These are phyloP conservation scores for Scomber japonicus DNA, from an alignment of 2,113 vertebrate species.

Conservation along the genomic window DNA sequence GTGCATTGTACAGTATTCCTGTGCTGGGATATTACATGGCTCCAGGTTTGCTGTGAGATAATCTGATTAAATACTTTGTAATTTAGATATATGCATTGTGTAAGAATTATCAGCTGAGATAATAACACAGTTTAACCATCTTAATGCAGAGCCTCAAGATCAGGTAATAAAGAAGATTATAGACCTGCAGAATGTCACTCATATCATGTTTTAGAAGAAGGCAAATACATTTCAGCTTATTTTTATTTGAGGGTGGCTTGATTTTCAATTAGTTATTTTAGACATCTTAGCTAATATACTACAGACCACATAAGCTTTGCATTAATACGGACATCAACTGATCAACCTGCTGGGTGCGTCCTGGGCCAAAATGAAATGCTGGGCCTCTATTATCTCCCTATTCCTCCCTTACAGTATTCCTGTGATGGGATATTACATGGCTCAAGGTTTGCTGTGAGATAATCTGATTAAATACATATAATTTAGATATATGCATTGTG, in stretches of 20 bases:
- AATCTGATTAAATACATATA: not conserved
- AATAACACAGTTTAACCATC: too few species aligned
- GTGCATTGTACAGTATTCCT: not conserved
- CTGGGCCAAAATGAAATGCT: slow-evolving; percentile 1
- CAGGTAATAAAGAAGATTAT: too few species aligned
- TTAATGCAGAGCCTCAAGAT: not conserved
- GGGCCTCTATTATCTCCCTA: slow-evolving; percentile 4
- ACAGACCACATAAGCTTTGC: slow-evolving; percentile 13
- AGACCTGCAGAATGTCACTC: too few species aligned
- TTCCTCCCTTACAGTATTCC: not conserved
- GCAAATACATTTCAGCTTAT: too few species aligned
- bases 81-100: not conserved
- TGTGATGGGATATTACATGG: not conserved
- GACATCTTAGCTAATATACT: slow-evolving; percentile 38
- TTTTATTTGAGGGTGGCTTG: too few species aligned
- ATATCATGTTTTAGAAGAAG: too few species aligned
- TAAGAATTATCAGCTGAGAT: not conserved
- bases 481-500: not conserved
- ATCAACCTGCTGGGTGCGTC: slow-evolving; percentile 28
- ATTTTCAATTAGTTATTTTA: slow-evolving; percentile 6
- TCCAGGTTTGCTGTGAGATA: not conserved
- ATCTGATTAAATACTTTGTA: not conserved
- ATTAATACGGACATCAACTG: not conserved
- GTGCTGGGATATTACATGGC: not conserved
- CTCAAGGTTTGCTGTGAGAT: not conserved